Evolutionary conservation across 2,113 vertebrate species (phyloP).

Genomic region (Platichthys flesus): DNA sequence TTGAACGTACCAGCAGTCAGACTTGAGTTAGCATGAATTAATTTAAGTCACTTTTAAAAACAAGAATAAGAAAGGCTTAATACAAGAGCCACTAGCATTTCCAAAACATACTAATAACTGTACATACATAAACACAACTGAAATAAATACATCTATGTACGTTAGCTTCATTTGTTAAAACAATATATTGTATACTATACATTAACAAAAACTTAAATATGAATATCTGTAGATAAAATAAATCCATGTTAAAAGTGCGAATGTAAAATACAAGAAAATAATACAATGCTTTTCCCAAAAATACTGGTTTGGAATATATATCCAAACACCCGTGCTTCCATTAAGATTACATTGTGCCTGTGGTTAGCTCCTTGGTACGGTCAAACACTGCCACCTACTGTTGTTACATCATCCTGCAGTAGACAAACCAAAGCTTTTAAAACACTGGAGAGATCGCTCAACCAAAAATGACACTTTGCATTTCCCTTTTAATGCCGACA

Average conservation of each 20-base stretch:
- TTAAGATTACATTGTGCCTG: slow-evolving; percentile 50
- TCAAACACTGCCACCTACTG: slow-evolving; percentile 60
- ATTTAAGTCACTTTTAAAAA: slow-evolving; percentile 75
- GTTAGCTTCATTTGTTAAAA: slow-evolving; percentile 74
- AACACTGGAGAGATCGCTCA: neutral
- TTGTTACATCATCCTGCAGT: slow-evolving; percentile 37
- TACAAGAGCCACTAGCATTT: slow-evolving; percentile 68
- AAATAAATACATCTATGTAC: slow-evolving; percentile 80
- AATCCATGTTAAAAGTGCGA: slow-evolving; percentile 66
- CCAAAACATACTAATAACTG: slow-evolving; percentile 57
- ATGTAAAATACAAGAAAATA: slow-evolving; percentile 57
- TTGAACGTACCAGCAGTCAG: slow-evolving; percentile 72
- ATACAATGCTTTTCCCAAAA: slow-evolving; percentile 51
- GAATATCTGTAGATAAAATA: slow-evolving; percentile 51
- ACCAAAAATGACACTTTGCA: slow-evolving; percentile 22
- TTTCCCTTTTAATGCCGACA: slow-evolving; percentile 60
- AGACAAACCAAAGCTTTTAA: slow-evolving; percentile 33
- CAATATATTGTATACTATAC: slow-evolving; percentile 70
- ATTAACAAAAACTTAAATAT: slow-evolving; percentile 61
- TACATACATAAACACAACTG: slow-evolving; percentile 66
- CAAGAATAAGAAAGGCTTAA: slow-evolving; percentile 66
- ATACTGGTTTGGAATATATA: slow-evolving; percentile 65
- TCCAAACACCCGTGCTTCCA: slow-evolving; percentile 49
- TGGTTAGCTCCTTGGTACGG: slow-evolving; percentile 18
- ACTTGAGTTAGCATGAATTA: slow-evolving; percentile 71